These are phyloP conservation scores for Danaus chrysippus DNA, from an alignment of 2,888 invertebrate genomes.

Conservation along the genomic window DNA sequence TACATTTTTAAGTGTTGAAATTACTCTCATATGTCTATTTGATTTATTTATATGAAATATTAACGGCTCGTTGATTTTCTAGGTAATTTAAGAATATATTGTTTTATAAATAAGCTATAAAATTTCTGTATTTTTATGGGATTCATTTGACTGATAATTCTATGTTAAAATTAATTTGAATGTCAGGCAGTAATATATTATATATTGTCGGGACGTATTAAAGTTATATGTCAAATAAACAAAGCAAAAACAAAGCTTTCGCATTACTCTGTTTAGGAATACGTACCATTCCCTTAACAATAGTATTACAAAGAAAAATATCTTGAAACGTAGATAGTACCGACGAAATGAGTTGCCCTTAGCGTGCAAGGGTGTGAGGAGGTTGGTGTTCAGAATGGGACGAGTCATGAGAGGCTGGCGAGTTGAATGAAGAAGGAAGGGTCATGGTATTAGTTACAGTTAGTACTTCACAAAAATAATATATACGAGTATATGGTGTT, in stretches of 20 bases:
- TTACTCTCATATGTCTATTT: conserved; percentile 33
- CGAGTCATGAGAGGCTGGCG: conserved; percentile 34
- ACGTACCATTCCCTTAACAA: conserved; percentile 55
- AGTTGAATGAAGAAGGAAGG: conserved; percentile 1
- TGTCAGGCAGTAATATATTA: not conserved
- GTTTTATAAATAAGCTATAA: too few species aligned
- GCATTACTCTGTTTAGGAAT: conserved; percentile 19
- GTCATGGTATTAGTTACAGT: too few species aligned
- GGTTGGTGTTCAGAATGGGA: conserved; percentile 54
- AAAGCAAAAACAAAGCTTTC: conserved; percentile 5
- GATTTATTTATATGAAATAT: conserved; percentile 34
- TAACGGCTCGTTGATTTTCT: conserved; percentile 25
- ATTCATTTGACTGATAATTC: too few species aligned
- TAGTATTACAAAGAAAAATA: conserved; percentile 75
- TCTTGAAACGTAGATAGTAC: conserved; percentile 71
- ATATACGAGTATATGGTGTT: too few species aligned
- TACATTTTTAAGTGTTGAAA: conserved; percentile 35
- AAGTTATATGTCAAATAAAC: not conserved
- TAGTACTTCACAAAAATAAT: too few species aligned
- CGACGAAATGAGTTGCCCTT: conserved; percentile 76
- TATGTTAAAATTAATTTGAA: too few species aligned
- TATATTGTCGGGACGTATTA: not conserved
- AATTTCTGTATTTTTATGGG: too few species aligned
- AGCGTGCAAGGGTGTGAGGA: conserved; percentile 73
- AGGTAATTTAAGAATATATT: conserved; percentile 16